phyloP scores from a whole-genome alignment of 1,140 invertebrate species.

The Drosophila arizonae region DNA sequence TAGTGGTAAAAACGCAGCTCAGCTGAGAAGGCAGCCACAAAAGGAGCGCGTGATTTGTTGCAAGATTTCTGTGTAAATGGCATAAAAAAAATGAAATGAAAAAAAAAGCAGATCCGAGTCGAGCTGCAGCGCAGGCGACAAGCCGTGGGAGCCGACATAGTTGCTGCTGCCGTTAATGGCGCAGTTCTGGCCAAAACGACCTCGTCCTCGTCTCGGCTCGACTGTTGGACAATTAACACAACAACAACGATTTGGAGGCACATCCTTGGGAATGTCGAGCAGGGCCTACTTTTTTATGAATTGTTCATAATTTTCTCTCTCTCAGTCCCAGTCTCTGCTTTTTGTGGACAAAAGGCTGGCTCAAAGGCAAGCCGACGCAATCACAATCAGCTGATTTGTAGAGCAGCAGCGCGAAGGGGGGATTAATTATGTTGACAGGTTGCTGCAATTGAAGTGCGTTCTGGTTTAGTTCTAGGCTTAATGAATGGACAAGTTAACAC shows the following conservation, averaged over 20 bases:
- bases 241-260: conserved; percentile 58
- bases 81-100: conserved; percentile 62
- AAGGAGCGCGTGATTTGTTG: conserved; percentile 75
- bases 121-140: conserved; percentile 54
- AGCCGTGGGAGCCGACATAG: conserved; percentile 69
- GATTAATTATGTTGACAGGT: conserved; percentile 80
- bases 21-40: conserved; percentile 39
- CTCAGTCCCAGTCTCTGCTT: conserved; percentile 18
- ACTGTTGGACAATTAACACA: conserved; percentile 68
- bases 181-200: conserved; percentile 40
- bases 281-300: conserved; percentile 64
- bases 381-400: conserved; percentile 65
- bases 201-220: conserved; percentile 9
- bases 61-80: conserved; percentile 80
- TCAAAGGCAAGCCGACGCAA: conserved; percentile 51
- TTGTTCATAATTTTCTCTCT: conserved; percentile 67
- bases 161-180: conserved; percentile 65
- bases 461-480: conserved; percentile 10
- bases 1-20: conserved; percentile 49
- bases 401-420: conserved; percentile 23
- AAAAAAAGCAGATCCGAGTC: conserved; percentile 18
- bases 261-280: conserved; percentile 76
- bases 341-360: conserved; percentile 35
- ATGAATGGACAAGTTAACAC: conserved; percentile 25
- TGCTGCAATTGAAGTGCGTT: conserved; percentile 50